Evolutionary conservation across 2,888 invertebrate species (phyloP), one percentile per base, ranked within the genome.

Genomic region (Cryptocheilus praepositus): DNA sequence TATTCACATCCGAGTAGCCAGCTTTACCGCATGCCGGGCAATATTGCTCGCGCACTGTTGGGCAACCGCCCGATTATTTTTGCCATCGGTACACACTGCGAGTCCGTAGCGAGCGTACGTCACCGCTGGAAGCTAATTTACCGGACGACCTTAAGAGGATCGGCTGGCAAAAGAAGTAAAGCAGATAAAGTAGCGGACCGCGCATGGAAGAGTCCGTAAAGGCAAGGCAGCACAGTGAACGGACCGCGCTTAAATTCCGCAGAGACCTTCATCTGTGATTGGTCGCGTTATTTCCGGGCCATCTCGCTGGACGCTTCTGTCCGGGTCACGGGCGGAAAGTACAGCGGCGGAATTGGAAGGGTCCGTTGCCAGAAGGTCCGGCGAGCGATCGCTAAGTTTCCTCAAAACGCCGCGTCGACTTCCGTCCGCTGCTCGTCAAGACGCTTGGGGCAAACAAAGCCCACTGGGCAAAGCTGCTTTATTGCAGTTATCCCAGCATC

Each of bases 261-360:
- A 43, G 19, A 36, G 22, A 67, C 70, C 68, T 74, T 77, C 70
- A 61, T 77, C 64, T 70, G 74, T 62, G 80, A 81, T 81, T 80
- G 80, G 80, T 69, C 68, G 63, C 72, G 76, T 81, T 81, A 81
- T 81, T 81, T 81, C 81, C 81, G 76, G 73, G 55, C 76, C 72
- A 76, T 78, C 76, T 81, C 70, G 60, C 60, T 52, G 59, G 51
- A n/a, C 67, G 70, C 71, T 77, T 69, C 77, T 67, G 73, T 71
- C 72, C 70, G 58, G 65, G 49, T 70, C 67, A 55, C 11, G 36
- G 36, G 36, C 3, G 8, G 36, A 11, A 8, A 36, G 13, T 1
- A 11, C 36, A 11, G 11, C 36, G 36, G 66, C 70, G 69, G 78
- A 78, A 80, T 81, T 72, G 77, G 58, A 81, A 61, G 62, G 74